These are phyloP conservation scores for Magallana angulata DNA, from an alignment of 1,140 invertebrate genomes.

Conservation along the genomic window DNA sequence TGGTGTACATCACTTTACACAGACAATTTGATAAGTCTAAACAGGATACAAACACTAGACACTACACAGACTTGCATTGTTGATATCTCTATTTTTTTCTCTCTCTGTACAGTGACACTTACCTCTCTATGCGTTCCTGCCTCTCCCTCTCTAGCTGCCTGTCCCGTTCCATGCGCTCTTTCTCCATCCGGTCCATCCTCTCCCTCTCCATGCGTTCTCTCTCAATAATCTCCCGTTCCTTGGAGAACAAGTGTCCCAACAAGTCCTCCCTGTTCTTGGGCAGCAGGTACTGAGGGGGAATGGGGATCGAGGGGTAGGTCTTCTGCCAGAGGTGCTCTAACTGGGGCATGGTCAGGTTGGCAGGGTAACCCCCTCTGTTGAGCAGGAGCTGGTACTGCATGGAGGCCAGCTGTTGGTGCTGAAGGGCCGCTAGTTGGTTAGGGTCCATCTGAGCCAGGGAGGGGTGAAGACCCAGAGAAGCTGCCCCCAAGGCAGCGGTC, in stretches of 20 bases:
- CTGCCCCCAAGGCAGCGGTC: conserved; percentile 23
- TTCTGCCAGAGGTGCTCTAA: conserved; percentile 79
- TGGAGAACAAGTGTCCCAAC: conserved; percentile 78
- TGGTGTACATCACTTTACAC: no score
- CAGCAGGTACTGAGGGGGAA: conserved; percentile 75
- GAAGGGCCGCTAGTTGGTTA: conserved; percentile 61
- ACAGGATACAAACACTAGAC: no score
- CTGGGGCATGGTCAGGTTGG: conserved; percentile 72
- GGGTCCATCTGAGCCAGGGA: conserved; percentile 62
- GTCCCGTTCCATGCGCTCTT: conserved; percentile 74
- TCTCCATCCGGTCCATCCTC: conserved; percentile 67
- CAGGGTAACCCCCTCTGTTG: conserved; percentile 43
- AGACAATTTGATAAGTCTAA: no score
- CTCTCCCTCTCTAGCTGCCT: conserved; percentile 81
- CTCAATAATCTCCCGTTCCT: conserved; percentile 68
- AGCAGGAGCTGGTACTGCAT: conserved; percentile 58
- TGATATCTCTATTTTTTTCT: neutral
- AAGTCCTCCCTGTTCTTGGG: conserved; percentile 75
- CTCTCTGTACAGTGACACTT: neutral
- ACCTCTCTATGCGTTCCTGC: conserved; percentile 59
- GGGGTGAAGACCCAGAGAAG: conserved; percentile 54
- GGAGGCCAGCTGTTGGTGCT: conserved; percentile 68
- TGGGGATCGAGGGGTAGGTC: conserved; percentile 75
- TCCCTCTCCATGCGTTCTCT: conserved; percentile 76
- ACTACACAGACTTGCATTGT: no score